Percentiles rank a stretch among this genome's conserved stretches.
These are phyloP conservation scores for Pecten maximus DNA, from an alignment of 2,888 invertebrate species.

Conservation along the genomic window DNA sequence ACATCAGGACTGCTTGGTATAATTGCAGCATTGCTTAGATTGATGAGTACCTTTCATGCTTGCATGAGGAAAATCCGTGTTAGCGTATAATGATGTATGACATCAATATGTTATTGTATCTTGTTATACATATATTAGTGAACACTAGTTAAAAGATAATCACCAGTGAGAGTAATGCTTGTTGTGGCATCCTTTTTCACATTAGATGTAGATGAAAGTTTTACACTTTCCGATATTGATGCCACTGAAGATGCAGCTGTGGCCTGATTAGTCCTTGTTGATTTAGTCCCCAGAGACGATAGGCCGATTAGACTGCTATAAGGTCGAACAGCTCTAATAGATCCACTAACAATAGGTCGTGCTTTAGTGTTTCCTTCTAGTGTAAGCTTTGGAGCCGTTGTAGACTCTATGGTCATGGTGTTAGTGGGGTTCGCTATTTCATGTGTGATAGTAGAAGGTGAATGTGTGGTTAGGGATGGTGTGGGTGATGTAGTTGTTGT, in stretches of 20 bases:
- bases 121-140: background rate
- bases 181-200: background rate
- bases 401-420: background rate
- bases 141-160: conserved; percentile 32
- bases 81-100: conserved; percentile 4
- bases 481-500: background rate
- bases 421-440: background rate
- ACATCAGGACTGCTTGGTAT: background rate
- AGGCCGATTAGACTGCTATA: background rate
- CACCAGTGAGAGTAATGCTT: conserved; percentile 1
- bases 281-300: background rate
- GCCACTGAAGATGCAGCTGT: background rate
- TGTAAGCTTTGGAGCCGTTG: background rate
- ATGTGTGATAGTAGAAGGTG: background rate
- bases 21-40: background rate
- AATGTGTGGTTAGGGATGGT: background rate
- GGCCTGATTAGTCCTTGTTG: background rate
- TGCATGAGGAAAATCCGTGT: background rate
- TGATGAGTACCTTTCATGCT: conserved; percentile 8
- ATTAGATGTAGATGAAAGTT: conserved; percentile 7
- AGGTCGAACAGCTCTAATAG: background rate
- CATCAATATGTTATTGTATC: conserved; percentile 4
- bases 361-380: background rate
- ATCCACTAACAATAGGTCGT: background rate
- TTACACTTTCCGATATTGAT: background rate